Base-by-base conservation (phyloP, 2,113 vertebrate genomes). In the Pelecanus crispus region DNA sequence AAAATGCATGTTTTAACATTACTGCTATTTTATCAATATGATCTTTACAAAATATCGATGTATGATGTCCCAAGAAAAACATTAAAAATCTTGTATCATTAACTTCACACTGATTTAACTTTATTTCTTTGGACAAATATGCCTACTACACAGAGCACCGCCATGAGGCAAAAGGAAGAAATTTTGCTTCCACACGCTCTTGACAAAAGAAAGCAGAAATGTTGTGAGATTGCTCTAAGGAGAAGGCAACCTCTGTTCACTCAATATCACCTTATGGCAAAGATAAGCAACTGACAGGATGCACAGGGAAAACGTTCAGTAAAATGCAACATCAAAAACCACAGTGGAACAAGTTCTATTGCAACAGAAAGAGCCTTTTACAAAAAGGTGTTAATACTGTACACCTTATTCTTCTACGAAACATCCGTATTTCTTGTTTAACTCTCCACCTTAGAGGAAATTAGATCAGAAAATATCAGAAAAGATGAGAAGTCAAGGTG, bases 401-500 rank as follows among this genome's bases (percentile, higher is more conserved):
- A 44, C 47, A 87, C n/a, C 20, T 63, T 65, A 55, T 50, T 68
- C 59, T 80, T 79, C 36, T 62, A 45, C 17, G 17, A 79, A 86
- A 70, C 32, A 55, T 11, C 63, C 55, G 6, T 55, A 67, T 53
- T 82, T 49, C 58, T 47, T 70, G 6, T 36, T 62, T 55, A 52
- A 44, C 17, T 82, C 65, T 11, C 24, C 58, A 53, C 38, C 62
- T 59, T 47, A 80, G n/a, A 47, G 62, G 44, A 94, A 86, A 71
- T 42, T 58, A 67, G 31, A 92, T 80, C 22, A 77, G 42, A 55
- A 86, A 93, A 95, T 75, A 85, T 16, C 24, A 81, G 55, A 72
- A 90, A 95, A 96, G 96, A 92, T 45, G 75, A 85, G 94, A 90
- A 95, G 56, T 44, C 53, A 82, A 86, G 49, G 63, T 94, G 58